These are phyloP conservation scores for Patella depressa DNA, from an alignment of 2,888 invertebrate genomes.

Conservation along the genomic window DNA sequence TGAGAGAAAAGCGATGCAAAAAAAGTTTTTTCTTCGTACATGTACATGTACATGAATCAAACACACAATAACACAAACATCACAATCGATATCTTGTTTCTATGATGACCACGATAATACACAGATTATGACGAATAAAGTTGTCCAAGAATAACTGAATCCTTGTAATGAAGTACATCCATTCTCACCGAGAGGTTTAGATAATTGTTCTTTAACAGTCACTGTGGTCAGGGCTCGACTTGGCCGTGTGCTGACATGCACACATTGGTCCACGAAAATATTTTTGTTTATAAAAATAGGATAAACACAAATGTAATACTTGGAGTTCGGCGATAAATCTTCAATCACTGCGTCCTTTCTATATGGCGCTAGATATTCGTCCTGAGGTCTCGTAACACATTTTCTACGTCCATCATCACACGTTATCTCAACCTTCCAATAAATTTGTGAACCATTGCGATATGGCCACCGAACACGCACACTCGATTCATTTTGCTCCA, in stretches of 20 bases:
- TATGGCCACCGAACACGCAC: conserved; percentile 38
- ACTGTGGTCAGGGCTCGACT: not conserved
- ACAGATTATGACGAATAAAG: too few relatives aligned
- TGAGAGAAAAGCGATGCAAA: too few relatives aligned
- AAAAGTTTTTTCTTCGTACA: too few relatives aligned
- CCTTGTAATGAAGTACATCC: not conserved
- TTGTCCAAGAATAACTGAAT: too few relatives aligned
- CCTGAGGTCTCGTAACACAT: conserved; percentile 16
- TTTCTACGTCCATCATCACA: conserved; percentile 22
- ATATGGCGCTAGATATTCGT: conserved; percentile 31
- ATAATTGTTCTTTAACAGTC: not conserved
- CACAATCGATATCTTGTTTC: too few relatives aligned
- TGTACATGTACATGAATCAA: too few relatives aligned
- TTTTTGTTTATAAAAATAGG: conserved; percentile 34
- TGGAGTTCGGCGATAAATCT: conserved; percentile 21
- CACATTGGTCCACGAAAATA: conserved; percentile 33
- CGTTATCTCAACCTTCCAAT: conserved; percentile 34
- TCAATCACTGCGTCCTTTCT: conserved; percentile 23
- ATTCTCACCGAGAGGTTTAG: not conserved
- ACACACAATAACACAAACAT: too few relatives aligned
- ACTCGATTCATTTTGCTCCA: conserved; percentile 13
- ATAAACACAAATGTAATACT: conserved; percentile 37
- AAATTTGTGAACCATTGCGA: conserved; percentile 36
- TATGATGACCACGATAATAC: too few relatives aligned
- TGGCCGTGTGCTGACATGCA: not conserved